Evolutionary conservation across 2,797 vertebrate species (phyloP).

Genomic region (Notolepis coatsorum): DNA sequence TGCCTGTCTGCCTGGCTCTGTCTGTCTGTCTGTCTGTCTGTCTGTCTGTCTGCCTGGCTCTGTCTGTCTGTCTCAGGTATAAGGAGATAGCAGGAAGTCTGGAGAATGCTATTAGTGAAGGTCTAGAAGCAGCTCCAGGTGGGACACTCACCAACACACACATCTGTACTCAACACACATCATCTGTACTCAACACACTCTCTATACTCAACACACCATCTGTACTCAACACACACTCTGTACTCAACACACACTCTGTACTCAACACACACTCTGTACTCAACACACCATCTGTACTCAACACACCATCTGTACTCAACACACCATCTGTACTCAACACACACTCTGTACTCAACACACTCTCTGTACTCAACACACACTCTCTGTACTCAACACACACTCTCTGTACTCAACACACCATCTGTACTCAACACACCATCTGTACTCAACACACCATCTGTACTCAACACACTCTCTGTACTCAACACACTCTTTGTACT

Average conservation of each 20-base stretch:
- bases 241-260: too few relatives aligned
- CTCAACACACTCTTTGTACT: background rate
- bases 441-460: slow-evolving; percentile 8
- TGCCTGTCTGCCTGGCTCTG: background rate
- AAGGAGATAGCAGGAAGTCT: slow-evolving; percentile 93
- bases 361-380: background rate
- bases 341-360: background rate
- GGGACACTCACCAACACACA: too few relatives aligned
- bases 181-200: background rate
- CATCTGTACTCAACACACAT: too few relatives aligned
- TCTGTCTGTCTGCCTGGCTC: slow-evolving; percentile 2
- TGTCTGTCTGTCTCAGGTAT: slow-evolving; percentile 80
- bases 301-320: background rate
- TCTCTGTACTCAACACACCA: background rate
- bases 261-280: background rate
- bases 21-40: background rate
- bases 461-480: background rate
- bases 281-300: background rate
- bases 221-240: slow-evolving; percentile 11
- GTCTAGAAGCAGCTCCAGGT: slow-evolving; percentile 90
- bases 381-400: background rate
- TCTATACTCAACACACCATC: background rate
- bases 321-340: background rate
- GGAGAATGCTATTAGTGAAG: slow-evolving; percentile 87
- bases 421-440: background rate